phyloP scores from a whole-genome alignment of 2,113 vertebrate genomes.

The Hypanus sabinus region DNA sequence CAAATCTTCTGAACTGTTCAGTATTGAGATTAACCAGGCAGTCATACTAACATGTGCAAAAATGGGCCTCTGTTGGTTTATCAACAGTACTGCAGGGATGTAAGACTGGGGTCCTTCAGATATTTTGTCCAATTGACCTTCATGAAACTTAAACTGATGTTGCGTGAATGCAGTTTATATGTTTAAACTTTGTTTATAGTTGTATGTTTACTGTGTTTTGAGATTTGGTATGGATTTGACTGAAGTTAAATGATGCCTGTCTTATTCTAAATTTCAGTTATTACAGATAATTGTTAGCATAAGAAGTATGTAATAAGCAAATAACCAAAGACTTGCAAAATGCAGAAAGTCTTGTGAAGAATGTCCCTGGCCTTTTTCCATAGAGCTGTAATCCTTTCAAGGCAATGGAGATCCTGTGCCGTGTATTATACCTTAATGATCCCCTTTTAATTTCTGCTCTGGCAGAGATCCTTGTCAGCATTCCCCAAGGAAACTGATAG shows the following conservation, averaged over 20 bases:
- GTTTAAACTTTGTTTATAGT: slow-evolving; percentile 32
- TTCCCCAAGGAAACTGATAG: slow-evolving; percentile 61
- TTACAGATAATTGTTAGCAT: slow-evolving; percentile 37
- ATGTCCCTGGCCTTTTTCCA: not conserved
- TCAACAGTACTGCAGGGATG: too few species aligned
- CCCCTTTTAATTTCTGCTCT: slow-evolving; percentile 14
- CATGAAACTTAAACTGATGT: not conserved
- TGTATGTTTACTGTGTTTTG: slow-evolving; percentile 12
- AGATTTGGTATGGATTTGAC: slow-evolving; percentile 20
- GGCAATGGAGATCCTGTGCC: not conserved
- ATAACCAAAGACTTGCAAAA: slow-evolving; percentile 31
- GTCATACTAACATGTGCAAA: not conserved
- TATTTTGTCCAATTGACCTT: slow-evolving; percentile 21
- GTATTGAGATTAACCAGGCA: not conserved
- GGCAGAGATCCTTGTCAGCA: slow-evolving; percentile 10
- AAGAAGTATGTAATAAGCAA: slow-evolving; percentile 36
- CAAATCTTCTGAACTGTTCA: not conserved
- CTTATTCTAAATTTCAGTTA: slow-evolving; percentile 34
- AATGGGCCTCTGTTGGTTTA: not conserved
- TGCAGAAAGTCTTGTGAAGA: slow-evolving; percentile 12
- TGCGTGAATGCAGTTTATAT: not conserved
- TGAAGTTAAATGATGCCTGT: slow-evolving; percentile 35
- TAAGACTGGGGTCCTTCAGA: not conserved
- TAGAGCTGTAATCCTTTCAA: not conserved
- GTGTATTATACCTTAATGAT: not conserved